A percentile compares a stretch with the other conserved stretches of the same genome.
Evolutionary conservation across 2,888 invertebrate genomes (phyloP).

Genomic region (Amblyjoppa fuscipennis): DNA sequence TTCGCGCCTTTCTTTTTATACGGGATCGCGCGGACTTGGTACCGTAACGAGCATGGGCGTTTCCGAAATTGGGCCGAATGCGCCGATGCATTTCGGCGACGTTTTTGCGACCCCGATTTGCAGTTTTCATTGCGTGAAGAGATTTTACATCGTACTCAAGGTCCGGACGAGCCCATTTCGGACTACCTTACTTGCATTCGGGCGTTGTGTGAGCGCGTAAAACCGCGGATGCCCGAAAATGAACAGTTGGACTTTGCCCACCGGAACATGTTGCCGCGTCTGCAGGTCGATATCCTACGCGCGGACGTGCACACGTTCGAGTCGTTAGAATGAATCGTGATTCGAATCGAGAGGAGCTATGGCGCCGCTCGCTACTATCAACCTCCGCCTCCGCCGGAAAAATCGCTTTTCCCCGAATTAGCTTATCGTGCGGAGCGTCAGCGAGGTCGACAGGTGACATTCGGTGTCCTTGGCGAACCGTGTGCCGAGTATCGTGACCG

Average conservation of each 20-base stretch:
- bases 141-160: not conserved
- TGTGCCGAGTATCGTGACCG: too few species aligned
- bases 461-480: too few species aligned
- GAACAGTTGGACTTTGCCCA: conserved; percentile 15
- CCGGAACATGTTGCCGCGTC: not conserved
- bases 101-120: conserved; percentile 2
- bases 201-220: not conserved
- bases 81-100: not conserved
- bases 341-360: too few species aligned
- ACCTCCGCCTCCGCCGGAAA: too few species aligned
- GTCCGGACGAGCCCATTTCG: not conserved
- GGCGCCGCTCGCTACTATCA: too few species aligned
- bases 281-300: conserved; percentile 2
- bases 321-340: too few species aligned
- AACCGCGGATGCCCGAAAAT: not conserved
- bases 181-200: too few species aligned
- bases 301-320: too few species aligned
- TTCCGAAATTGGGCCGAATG: not conserved
- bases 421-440: too few species aligned
- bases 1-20: not conserved
- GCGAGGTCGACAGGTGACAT: too few species aligned
- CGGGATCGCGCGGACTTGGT: not conserved
- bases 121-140: too few species aligned
- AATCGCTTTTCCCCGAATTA: too few species aligned
- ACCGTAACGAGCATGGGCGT: conserved; percentile 1